Evolutionary conservation across 2,888 invertebrate species (phyloP), one percentile per base, ranked within the genome.

Genomic region (Autographa gamma): DNA sequence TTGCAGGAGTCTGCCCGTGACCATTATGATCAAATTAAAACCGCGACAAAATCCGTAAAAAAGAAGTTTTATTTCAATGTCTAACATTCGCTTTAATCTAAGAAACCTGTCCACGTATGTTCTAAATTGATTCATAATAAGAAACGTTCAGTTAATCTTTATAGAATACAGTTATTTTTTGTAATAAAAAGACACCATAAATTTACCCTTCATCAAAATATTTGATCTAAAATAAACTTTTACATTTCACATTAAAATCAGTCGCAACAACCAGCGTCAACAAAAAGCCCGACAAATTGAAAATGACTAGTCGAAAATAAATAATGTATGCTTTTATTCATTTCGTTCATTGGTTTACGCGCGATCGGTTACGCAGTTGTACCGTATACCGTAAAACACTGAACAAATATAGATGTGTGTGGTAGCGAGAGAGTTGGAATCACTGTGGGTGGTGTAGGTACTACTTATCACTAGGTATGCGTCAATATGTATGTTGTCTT

Each of bases 261-360:
- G 54, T 32, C 13, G 8, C 14, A 31, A 16, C 59, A 59, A 32
- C 32, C 31, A 59, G 31, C 16, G 32, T 31, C 59, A 16, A 31
- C 25, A 25, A 31, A 16, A 61, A 41, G 19, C 19, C 43, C 6
- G 14, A 11, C 61, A 31, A 52, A 63, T 52, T 52, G 11, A 62
- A 64, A 56, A 62, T 54, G 3, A 32, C 48, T 19, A 32, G 38
- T 48, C 5, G n/a, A 62, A 67, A 14, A 43, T 64, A 60, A 61
- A 73, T 66, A 67, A 69, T 66, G 63, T 64, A 69, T 61, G 19
- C 38, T 38, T 68, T 66, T 70, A 70, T 77, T 69, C 63, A 69
- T 63, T 78, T 11, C 61, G 56, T 63, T 56, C 52, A 73, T 73
- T 66, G 64, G 60, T 74, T 72, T 75, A 72, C 69, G 60, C 58